Base-by-base conservation (phyloP, 2,888 invertebrate species). In the Chloromyia formosa region DNA sequence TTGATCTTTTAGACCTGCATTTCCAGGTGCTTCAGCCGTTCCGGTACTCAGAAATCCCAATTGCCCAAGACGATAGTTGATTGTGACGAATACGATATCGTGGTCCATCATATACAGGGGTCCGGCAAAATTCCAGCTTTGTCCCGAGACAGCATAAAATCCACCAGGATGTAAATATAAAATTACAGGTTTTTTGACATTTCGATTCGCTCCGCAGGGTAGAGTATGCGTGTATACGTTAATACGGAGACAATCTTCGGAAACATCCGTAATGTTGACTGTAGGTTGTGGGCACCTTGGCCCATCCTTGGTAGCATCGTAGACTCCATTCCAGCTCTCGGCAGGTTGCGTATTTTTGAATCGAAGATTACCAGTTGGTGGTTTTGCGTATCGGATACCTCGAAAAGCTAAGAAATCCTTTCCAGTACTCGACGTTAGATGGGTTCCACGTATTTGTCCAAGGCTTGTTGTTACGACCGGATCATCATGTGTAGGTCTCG, bases 1-100 rank as follows among this genome's bases (percentile, higher is more conserved):
- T 83, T 92, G 92, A 82, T 92, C 92, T 80, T 91, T 92, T 61
- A 91, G 83, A 0, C 90, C 92, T 58, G 89, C 88, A 82, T 92
- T 92, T 3, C 92, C 92, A 0, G 92, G 90, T 0, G 90, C 90
- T 20, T 88, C 84, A 18, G 87, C 85, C 74, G 89, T 91, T 0
- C 90, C 91, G 0, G 91, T 90, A 78, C 90, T 89, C 62, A 90
- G 80, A 81, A 89, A 90, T 5, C 90, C 90, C 86, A 83, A 77
- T 0, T 81, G 79, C 2, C 82, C 84, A 40, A 91, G 82, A 1
- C 91, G 85, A 81, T 91, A 91, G 82, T 91, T 90, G 23, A 90
- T 83, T 0, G 89, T 87, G 27, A 91, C 91, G n/a, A 91, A 83
- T 0, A 91, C 89, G 78, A 77, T 45, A 73, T 78, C 73, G 64